A percentile compares a stretch with the other conserved stretches of the same genome.
phyloP scores from a whole-genome alignment of 2,113 vertebrate species.

The Thalassoma bifasciatum region DNA sequence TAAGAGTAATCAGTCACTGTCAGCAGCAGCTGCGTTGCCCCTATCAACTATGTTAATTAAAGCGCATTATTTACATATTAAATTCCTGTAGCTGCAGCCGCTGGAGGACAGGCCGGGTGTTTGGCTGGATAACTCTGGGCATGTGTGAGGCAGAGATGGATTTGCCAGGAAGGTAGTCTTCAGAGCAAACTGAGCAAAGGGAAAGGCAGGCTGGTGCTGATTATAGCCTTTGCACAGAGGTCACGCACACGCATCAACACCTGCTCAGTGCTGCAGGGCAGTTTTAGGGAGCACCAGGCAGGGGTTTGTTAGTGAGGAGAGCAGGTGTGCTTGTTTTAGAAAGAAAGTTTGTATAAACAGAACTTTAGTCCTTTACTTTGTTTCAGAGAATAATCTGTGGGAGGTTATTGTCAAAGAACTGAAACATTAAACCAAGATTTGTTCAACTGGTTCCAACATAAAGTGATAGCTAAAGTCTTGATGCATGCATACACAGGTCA shows the following conservation, averaged over 20 bases:
- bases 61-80: slow-evolving; percentile 95
- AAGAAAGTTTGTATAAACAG: not conserved
- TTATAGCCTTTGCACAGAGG: slow-evolving; percentile 49
- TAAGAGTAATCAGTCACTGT: slow-evolving; percentile 93
- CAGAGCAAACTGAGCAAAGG: slow-evolving; percentile 47
- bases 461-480: too few relatives aligned
- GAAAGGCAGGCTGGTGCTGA: slow-evolving; percentile 67
- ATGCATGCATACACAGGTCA: too few relatives aligned
- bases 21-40: slow-evolving; percentile 91
- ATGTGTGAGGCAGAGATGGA: slow-evolving; percentile 44
- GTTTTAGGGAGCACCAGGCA: slow-evolving; percentile 16
- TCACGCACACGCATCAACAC: slow-evolving; percentile 53
- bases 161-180: slow-evolving; percentile 53
- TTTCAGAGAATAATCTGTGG: not conserved
- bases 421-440: not conserved
- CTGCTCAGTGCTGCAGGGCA: slow-evolving; percentile 54
- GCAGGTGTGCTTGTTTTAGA: slow-evolving; percentile 26
- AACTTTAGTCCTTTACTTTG: not conserved
- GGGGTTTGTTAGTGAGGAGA: slow-evolving; percentile 15
- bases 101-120: slow-evolving; percentile 80
- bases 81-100: slow-evolving; percentile 89
- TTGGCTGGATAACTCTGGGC: slow-evolving; percentile 67
- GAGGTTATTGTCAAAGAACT: not conserved
- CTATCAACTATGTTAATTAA: slow-evolving; percentile 96
- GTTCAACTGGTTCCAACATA: not conserved